Conservation (phyloP, 2,113 vertebrate species). For the Pungitius pungitius region DNA sequence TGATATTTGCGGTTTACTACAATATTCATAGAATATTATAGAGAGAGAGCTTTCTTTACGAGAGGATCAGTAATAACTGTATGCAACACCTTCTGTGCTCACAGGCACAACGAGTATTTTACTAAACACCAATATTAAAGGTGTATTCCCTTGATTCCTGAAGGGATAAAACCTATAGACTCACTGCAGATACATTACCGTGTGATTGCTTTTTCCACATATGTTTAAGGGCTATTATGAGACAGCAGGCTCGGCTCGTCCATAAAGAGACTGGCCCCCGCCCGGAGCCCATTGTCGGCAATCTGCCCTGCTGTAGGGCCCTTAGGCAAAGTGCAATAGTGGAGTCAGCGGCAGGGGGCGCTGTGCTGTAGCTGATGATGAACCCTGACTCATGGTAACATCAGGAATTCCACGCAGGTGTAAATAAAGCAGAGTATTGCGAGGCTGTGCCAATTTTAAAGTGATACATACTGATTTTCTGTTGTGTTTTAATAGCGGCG, state of each 20-base stretch:
- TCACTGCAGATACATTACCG: not conserved
- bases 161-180: not conserved
- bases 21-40: too few relatives aligned
- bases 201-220: constrained; percentile 32
- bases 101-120: not conserved
- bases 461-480: not conserved
- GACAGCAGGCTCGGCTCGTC: constrained; percentile 1
- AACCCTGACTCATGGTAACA: constrained; percentile 14
- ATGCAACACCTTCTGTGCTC: not conserved
- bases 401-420: not conserved
- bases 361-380: constrained; percentile 26
- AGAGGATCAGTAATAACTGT: not conserved
- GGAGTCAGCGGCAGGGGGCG: constrained; percentile 14
- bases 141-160: not conserved
- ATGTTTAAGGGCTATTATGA: constrained; percentile 17
- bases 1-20: not conserved
- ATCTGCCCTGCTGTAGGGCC: not conserved
- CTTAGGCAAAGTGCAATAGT: not conserved
- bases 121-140: not conserved
- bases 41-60: not conserved
- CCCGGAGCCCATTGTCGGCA: not conserved
- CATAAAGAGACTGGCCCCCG: constrained; percentile 15
- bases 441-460: not conserved
- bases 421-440: not conserved
- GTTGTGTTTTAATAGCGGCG: not conserved